Percentiles rank a stretch among this genome's conserved stretches.
These are phyloP conservation scores for Sturnira hondurensis DNA, from an alignment of 2,113 vertebrate species.

Conservation along the genomic window DNA sequence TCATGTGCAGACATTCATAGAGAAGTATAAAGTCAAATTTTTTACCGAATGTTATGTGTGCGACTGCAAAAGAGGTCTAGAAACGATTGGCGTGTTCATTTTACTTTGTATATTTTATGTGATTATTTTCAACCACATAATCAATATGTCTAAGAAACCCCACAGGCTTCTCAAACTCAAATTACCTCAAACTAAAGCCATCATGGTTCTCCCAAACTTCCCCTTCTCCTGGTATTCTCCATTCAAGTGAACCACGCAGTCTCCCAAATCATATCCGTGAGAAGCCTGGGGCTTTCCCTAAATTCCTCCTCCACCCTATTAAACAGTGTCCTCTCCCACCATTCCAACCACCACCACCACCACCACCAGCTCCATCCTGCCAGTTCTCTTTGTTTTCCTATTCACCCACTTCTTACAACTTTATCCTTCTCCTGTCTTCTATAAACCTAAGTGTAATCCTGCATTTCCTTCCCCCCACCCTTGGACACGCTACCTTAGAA, in stretches of 20 bases:
- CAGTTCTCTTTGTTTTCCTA: background rate
- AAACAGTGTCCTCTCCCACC: background rate
- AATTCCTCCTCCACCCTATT: background rate
- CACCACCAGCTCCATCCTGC: background rate
- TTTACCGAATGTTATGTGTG: background rate
- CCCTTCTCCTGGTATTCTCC: background rate
- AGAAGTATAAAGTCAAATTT: background rate
- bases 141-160: background rate
- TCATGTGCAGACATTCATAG: background rate
- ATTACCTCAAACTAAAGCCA: background rate
- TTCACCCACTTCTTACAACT: background rate
- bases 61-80: background rate
- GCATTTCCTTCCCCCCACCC: no score
- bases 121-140: background rate
- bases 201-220: background rate
- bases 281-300: background rate
- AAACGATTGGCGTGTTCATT: background rate
- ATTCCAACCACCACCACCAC: no score
- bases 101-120: background rate
- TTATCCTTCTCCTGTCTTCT: background rate
- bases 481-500: background rate
- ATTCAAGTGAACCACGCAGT: background rate
- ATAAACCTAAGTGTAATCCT: background rate
- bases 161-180: background rate
- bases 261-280: no score